Conservation (phyloP, 2,113 vertebrate species). For the Tursiops truncatus region DNA sequence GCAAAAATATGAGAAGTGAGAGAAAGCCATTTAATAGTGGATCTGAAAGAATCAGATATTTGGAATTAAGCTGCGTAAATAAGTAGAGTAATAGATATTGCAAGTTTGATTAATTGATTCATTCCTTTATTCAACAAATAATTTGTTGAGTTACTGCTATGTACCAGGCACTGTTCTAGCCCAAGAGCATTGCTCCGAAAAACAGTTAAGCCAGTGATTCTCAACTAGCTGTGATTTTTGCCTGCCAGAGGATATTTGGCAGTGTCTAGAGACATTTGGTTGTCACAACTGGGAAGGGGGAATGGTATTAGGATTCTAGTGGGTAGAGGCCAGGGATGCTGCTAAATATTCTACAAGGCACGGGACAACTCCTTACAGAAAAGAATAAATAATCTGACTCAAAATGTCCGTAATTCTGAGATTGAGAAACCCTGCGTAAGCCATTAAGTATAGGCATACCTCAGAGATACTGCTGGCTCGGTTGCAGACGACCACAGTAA, state of each 20-base stretch:
- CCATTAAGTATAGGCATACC: neutral
- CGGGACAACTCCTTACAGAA: neutral
- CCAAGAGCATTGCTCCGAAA: neutral
- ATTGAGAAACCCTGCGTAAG: neutral
- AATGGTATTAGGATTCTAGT: neutral
- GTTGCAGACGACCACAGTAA: neutral
- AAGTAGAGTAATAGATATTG: neutral
- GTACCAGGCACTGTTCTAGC: neutral
- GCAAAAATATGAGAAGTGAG: neutral
- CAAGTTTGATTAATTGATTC: neutral
- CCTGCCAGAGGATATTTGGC: neutral
- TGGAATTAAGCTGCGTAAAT: neutral
- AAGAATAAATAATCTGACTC: neutral
- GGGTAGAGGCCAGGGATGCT: neutral
- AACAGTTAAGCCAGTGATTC: neutral
- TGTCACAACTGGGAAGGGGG: neutral
- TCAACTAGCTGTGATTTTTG: neutral
- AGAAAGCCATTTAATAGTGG: neutral
- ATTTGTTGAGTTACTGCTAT: neutral
- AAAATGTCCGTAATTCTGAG: neutral
- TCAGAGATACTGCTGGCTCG: neutral
- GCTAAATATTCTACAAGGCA: neutral
- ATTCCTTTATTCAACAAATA: neutral
- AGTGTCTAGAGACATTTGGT: neutral
- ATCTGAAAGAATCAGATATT: neutral